Conservation (phyloP, 2,888 invertebrate genomes). For the Phania funesta region DNA sequence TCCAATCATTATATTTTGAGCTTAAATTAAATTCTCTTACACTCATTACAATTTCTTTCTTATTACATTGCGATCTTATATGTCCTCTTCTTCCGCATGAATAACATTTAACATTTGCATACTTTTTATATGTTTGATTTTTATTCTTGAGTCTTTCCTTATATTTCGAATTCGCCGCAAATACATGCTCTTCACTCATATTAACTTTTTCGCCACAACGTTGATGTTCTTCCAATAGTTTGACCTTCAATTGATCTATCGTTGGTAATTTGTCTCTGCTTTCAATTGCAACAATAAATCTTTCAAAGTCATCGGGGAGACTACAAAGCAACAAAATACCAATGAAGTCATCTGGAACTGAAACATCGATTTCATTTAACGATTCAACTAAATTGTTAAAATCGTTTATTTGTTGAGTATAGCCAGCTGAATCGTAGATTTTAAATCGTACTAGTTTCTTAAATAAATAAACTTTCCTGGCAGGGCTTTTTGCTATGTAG, state of each 20-base stretch:
- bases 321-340: too few relatives aligned
- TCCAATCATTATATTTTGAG: slow-evolving; percentile 14
- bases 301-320: too few relatives aligned
- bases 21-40: not conserved
- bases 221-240: slow-evolving; percentile 51
- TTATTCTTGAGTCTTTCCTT: slow-evolving; percentile 2
- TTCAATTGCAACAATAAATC: too few relatives aligned
- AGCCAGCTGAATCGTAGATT: too few relatives aligned
- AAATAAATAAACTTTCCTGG: too few relatives aligned
- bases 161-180: slow-evolving; percentile 36
- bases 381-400: slow-evolving; percentile 51
- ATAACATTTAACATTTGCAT: too few relatives aligned
- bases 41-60: slow-evolving; percentile 25
- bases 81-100: slow-evolving; percentile 43
- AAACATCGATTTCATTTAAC: slow-evolving; percentile 45
- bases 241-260: slow-evolving; percentile 53
- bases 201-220: too few relatives aligned
- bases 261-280: slow-evolving; percentile 50
- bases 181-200: slow-evolving; percentile 24
- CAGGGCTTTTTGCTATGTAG: too few relatives aligned
- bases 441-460: too few relatives aligned
- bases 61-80: slow-evolving; percentile 37
- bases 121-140: too few relatives aligned
- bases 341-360: too few relatives aligned
- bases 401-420: too few relatives aligned